phyloP scores from a whole-genome alignment of 1,140 invertebrate genomes.

The Macrobrachium rosenbergii region DNA sequence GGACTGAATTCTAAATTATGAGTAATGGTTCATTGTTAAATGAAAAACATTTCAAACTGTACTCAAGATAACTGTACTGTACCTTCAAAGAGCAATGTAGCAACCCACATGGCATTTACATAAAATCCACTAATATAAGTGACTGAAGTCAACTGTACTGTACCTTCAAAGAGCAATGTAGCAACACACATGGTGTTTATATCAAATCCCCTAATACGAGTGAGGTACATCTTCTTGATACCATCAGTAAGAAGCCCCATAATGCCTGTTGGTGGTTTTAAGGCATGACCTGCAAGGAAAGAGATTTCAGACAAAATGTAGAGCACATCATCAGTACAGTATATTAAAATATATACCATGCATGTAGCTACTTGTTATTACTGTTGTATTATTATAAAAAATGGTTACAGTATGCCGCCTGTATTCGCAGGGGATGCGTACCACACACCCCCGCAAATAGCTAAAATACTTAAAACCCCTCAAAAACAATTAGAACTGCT shows the following conservation, averaged over 20 bases:
- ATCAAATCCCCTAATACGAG: slow-evolving; percentile 90
- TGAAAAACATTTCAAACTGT: no score
- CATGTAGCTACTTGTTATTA: neutral
- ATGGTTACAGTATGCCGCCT: no score
- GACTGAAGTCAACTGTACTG: slow-evolving; percentile 48
- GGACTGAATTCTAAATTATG: no score
- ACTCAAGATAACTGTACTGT: no score
- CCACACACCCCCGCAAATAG: no score
- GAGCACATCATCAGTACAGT: neutral
- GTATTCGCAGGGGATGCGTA: no score
- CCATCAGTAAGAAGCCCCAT: slow-evolving; percentile 81
- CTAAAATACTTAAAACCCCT: no score
- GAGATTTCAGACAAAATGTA: neutral
- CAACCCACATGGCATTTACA: neutral
- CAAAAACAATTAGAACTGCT: no score
- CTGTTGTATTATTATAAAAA: no score
- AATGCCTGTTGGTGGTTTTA: slow-evolving; percentile 83
- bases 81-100: no score
- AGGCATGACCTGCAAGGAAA: slow-evolving; percentile 76
- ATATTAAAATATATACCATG: neutral
- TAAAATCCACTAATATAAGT: slow-evolving; percentile 23
- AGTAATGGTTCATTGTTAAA: no score
- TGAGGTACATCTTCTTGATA: slow-evolving; percentile 91
- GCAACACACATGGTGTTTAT: slow-evolving; percentile 87
- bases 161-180: slow-evolving; percentile 92